Evolutionary conservation across 1,140 invertebrate species (phyloP).

Genomic region (Drosophila ambigua): DNA sequence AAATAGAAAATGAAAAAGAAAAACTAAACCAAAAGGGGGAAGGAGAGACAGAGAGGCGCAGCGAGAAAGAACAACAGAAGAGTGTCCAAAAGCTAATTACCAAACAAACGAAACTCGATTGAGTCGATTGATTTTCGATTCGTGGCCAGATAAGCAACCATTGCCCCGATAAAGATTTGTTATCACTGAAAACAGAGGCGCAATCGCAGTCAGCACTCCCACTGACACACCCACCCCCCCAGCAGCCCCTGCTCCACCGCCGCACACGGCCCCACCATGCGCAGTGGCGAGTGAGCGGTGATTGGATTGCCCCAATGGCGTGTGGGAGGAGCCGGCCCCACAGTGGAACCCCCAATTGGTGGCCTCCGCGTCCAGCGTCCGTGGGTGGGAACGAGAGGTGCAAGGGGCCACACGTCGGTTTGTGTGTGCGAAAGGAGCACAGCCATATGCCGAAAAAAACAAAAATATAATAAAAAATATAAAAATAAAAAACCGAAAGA

Average conservation of each 20-base stretch:
- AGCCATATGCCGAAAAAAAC: conserved; percentile 48
- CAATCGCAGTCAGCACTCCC: conserved; percentile 53
- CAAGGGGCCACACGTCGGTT: background rate
- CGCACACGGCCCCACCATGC: conserved; percentile 55
- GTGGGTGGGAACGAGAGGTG: conserved; percentile 9
- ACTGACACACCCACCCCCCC: background rate
- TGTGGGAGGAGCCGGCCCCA: conserved; percentile 69
- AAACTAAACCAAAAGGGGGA: background rate
- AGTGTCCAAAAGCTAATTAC: conserved; percentile 77
- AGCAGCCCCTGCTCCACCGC: background rate
- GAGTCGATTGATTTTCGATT: conserved; percentile 78
- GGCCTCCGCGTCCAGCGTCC: conserved; percentile 13
- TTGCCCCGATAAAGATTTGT: conserved; percentile 80
- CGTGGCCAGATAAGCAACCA: conserved; percentile 74
- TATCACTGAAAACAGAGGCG: conserved; percentile 83
- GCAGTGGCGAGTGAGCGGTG: conserved; percentile 67
- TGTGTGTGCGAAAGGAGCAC: conserved; percentile 48
- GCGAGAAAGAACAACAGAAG: conserved; percentile 42
- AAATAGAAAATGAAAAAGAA: conserved; percentile 31
- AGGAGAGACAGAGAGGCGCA: background rate
- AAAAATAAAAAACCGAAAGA: conserved; percentile 34
- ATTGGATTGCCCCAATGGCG: conserved; percentile 61
- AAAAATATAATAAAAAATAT: conserved; percentile 1
- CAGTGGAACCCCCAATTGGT: conserved; percentile 49
- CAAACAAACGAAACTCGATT: conserved; percentile 74